Evolutionary conservation across 2,888 invertebrate species (phyloP).

Genomic region (Andrena camellia): DNA sequence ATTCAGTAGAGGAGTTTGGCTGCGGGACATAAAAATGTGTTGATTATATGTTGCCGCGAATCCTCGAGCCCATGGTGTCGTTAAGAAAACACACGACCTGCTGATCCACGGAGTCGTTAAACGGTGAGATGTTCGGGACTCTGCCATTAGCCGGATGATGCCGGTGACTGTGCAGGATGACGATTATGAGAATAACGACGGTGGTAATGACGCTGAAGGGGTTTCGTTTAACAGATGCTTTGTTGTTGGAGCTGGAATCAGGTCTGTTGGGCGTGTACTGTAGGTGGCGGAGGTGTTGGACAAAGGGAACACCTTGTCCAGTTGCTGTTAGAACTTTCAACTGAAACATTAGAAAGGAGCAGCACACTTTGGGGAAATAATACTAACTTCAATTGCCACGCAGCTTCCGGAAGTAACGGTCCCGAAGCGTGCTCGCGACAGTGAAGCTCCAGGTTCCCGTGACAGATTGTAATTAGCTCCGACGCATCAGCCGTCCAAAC

Average conservation of each 20-base stretch:
- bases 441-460: constrained; percentile 2
- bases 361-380: no score
- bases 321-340: background rate
- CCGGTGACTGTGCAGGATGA: constrained; percentile 55
- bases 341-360: background rate
- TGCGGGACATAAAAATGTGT: constrained; percentile 85
- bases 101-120: constrained; percentile 77
- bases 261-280: background rate
- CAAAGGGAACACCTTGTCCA: background rate
- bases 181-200: constrained; percentile 50
- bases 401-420: background rate
- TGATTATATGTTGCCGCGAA: constrained; percentile 83
- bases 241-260: constrained; percentile 9
- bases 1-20: constrained; percentile 83
- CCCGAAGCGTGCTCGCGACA: background rate
- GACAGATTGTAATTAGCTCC: constrained; percentile 33
- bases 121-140: constrained; percentile 73
- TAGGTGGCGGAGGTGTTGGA: constrained; percentile 22
- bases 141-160: constrained; percentile 59
- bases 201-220: constrained; percentile 35
- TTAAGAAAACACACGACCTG: constrained; percentile 79
- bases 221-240: constrained; percentile 6
- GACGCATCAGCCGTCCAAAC: constrained; percentile 12
- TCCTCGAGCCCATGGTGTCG: constrained; percentile 78
- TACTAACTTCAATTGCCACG: background rate